Percentiles rank a stretch among this genome's conserved stretches.
phyloP scores from a whole-genome alignment of 2,888 invertebrate species.

The Drosophila anomelani region DNA sequence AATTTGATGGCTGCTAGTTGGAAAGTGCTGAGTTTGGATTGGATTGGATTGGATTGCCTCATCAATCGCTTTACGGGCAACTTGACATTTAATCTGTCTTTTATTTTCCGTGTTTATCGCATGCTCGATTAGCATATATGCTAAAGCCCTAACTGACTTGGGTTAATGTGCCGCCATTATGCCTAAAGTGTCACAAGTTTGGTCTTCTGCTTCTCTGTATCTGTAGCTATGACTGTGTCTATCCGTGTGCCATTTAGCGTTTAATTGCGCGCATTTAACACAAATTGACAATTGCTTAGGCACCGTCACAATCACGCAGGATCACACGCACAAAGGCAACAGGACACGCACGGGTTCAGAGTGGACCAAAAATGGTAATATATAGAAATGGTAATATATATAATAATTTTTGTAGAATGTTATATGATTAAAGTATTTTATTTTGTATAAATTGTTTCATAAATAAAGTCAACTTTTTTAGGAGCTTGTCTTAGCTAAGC shows the following conservation, averaged over 20 bases:
- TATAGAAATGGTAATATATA: too few species aligned
- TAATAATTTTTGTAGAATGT: too few species aligned
- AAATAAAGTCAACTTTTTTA: not conserved
- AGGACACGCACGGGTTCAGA: slow-evolving; percentile 1
- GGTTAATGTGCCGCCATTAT: slow-evolving; percentile 70
- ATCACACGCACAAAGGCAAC: not conserved
- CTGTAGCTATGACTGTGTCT: slow-evolving; percentile 12
- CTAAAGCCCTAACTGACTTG: slow-evolving; percentile 39
- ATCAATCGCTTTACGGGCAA: slow-evolving; percentile 46
- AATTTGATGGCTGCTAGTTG: slow-evolving; percentile 41
- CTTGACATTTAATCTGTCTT: slow-evolving; percentile 38
- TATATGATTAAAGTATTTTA: too few species aligned
- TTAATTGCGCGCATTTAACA: slow-evolving; percentile 76
- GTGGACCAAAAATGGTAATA: slow-evolving; percentile 1
- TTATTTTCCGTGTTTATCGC: slow-evolving; percentile 11
- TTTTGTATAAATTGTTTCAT: too few species aligned
- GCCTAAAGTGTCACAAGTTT: slow-evolving; percentile 34
- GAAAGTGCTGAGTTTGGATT: slow-evolving; percentile 9
- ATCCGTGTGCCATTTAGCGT: slow-evolving; percentile 58
- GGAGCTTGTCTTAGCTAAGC: not conserved
- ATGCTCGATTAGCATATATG: slow-evolving; percentile 39
- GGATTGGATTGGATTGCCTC: slow-evolving; percentile 21
- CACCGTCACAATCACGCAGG: slow-evolving; percentile 27
- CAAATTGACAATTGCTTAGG: slow-evolving; percentile 76
- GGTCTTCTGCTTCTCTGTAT: not conserved